Percentiles rank a stretch among this genome's conserved stretches.
Conservation (phyloP, 2,797 vertebrate genomes). For the Sebastiscus tertius region DNA sequence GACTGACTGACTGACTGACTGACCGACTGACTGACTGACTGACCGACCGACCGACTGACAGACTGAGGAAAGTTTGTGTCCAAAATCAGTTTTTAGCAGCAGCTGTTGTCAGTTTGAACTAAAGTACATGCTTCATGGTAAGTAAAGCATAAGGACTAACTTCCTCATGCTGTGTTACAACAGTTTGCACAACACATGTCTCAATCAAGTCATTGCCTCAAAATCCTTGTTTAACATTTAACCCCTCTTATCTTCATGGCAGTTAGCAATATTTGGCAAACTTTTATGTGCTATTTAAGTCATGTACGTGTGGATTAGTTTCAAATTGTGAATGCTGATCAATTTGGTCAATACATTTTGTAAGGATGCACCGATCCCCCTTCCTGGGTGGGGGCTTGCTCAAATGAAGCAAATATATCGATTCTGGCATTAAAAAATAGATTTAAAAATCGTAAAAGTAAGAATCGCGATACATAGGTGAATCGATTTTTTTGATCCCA, state of each 20-base stretch:
- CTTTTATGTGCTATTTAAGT: background rate
- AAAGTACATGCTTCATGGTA: background rate
- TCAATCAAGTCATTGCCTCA: background rate
- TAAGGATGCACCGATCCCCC: too few species aligned
- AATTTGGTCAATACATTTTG: background rate
- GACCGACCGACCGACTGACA: too few species aligned
- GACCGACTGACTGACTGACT: too few species aligned
- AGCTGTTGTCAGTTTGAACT: background rate
- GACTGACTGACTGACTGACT: too few species aligned
- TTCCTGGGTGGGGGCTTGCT: too few species aligned
- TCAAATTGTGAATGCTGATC: background rate
- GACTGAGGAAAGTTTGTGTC: background rate
- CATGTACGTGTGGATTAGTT: background rate
- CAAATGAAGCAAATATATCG: too few species aligned
- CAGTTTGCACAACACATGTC: conserved; percentile 9
- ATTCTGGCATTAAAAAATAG: too few species aligned
- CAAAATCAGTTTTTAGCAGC: background rate
- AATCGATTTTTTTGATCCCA: too few species aligned
- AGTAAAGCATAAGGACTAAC: background rate
- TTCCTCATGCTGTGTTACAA: background rate
- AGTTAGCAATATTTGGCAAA: background rate
- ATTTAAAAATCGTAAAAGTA: too few species aligned
- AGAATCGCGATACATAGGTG: too few species aligned
- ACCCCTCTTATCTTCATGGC: background rate
- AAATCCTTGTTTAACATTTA: background rate